Conservation (phyloP, 2,888 invertebrate species). For the Arge pagana region DNA sequence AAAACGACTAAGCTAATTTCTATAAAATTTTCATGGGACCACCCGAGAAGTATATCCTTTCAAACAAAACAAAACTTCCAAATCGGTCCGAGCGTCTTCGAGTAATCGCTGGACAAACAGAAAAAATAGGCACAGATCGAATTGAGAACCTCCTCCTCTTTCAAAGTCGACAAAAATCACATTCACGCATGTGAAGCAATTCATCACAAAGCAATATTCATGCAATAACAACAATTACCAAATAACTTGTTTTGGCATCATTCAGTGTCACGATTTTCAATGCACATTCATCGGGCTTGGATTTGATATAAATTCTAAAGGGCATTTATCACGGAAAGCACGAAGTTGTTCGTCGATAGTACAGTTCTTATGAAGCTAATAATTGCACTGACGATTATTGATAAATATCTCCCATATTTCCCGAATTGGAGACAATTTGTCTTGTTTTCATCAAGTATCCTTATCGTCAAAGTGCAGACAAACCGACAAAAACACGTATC, state of each 20-base stretch:
- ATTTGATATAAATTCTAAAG: constrained; percentile 41
- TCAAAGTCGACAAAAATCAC: too few relatives aligned
- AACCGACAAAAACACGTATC: constrained; percentile 27
- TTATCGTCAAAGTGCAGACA: constrained; percentile 29
- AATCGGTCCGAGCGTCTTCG: too few relatives aligned
- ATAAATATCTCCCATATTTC: constrained; percentile 30
- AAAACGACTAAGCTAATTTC: too few relatives aligned
- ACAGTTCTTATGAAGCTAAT: too few relatives aligned
- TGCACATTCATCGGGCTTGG: constrained; percentile 48
- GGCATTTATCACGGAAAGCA: too few relatives aligned
- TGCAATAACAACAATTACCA: constrained; percentile 31
- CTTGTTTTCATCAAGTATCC: constrained; percentile 15
- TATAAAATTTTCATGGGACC: too few relatives aligned
- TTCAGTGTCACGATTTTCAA: constrained; percentile 47
- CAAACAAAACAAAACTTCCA: too few relatives aligned
- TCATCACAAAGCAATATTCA: neutral
- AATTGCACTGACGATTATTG: constrained; percentile 14
- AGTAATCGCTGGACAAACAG: too few relatives aligned
- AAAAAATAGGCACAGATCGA: too few relatives aligned
- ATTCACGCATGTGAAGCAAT: neutral
- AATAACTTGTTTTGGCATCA: constrained; percentile 45
- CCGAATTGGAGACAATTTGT: constrained; percentile 29
- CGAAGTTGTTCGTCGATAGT: too few relatives aligned
- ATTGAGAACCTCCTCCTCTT: too few relatives aligned
- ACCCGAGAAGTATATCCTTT: too few relatives aligned